Conservation (phyloP, 2,888 invertebrate genomes). For the Cataglyphis cursor region DNA sequence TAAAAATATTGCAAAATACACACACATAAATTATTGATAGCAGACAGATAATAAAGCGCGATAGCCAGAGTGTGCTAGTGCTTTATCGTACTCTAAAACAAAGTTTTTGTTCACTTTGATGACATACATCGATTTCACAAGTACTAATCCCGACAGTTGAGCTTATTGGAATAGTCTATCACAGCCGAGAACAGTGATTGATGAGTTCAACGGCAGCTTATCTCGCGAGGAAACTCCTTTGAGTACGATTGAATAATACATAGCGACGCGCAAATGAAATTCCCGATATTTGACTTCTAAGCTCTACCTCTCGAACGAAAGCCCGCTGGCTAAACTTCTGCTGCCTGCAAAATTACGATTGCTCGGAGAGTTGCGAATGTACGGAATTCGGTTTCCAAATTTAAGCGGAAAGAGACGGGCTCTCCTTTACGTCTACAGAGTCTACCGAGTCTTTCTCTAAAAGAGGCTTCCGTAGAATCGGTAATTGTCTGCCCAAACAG, state of each 20-base stretch:
- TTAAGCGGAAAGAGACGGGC: conserved; percentile 47
- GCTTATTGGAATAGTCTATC: conserved; percentile 56
- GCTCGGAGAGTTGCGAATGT: conserved; percentile 52
- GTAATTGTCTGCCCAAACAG: conserved; percentile 53
- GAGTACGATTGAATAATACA: conserved; percentile 53
- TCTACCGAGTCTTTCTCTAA: conserved; percentile 46
- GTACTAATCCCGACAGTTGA: conserved; percentile 47
- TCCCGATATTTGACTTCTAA: conserved; percentile 70
- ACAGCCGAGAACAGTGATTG: conserved; percentile 55
- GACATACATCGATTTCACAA: conserved; percentile 53
- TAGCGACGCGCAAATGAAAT: conserved; percentile 66
- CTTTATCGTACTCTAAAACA: conserved; percentile 15
- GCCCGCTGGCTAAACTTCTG: conserved; percentile 51
- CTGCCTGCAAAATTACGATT: conserved; percentile 66
- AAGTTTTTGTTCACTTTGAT: conserved; percentile 47
- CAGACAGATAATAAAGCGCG: neutral
- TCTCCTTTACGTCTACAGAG: conserved; percentile 44
- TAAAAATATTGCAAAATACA: neutral
- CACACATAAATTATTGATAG: neutral
- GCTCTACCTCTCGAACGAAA: conserved; percentile 37
- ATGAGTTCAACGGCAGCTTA: conserved; percentile 51
- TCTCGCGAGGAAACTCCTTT: conserved; percentile 46
- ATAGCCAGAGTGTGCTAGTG: neutral
- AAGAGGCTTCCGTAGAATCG: conserved; percentile 29
- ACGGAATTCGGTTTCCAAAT: conserved; percentile 54